phyloP scores from a whole-genome alignment of 2,888 invertebrate genomes.

The Stenodema calcarata region DNA sequence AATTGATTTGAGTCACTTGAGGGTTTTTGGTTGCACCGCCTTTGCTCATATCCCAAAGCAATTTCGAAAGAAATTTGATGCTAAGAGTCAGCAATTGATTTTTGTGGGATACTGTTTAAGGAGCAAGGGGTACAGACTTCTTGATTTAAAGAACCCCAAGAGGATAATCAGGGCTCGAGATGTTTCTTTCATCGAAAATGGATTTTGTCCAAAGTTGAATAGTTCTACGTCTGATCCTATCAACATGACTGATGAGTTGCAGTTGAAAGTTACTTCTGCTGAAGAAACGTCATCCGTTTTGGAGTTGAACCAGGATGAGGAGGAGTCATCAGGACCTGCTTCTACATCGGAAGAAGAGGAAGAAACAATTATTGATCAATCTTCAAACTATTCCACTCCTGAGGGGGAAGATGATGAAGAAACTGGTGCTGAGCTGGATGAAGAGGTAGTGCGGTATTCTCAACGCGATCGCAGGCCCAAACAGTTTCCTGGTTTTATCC shows the following conservation, averaged over 20 bases:
- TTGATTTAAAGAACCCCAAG: neutral
- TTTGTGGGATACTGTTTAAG: slow-evolving; percentile 44
- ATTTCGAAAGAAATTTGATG: slow-evolving; percentile 30
- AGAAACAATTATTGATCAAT: too few species aligned
- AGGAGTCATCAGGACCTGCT: too few species aligned
- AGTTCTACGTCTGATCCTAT: too few species aligned
- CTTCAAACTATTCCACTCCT: too few species aligned
- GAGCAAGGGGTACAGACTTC: slow-evolving; percentile 38
- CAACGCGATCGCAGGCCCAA: neutral
- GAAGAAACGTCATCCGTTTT: too few species aligned
- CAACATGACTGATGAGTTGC: too few species aligned
- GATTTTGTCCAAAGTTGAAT: neutral
- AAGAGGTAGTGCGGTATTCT: neutral
- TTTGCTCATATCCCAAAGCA: neutral
- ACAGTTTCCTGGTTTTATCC: neutral
- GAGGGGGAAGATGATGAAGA: neutral
- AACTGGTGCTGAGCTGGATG: neutral
- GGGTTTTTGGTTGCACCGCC: slow-evolving; percentile 49
- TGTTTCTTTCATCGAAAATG: slow-evolving; percentile 8
- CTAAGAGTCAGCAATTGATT: neutral
- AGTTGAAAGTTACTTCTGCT: too few species aligned
- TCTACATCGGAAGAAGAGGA: too few species aligned
- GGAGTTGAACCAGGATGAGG: too few species aligned
- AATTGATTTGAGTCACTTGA: slow-evolving; percentile 26
- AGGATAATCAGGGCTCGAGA: neutral